phyloP scores from a whole-genome alignment of 2,888 invertebrate species.

The Linnaemya vulpina region DNA sequence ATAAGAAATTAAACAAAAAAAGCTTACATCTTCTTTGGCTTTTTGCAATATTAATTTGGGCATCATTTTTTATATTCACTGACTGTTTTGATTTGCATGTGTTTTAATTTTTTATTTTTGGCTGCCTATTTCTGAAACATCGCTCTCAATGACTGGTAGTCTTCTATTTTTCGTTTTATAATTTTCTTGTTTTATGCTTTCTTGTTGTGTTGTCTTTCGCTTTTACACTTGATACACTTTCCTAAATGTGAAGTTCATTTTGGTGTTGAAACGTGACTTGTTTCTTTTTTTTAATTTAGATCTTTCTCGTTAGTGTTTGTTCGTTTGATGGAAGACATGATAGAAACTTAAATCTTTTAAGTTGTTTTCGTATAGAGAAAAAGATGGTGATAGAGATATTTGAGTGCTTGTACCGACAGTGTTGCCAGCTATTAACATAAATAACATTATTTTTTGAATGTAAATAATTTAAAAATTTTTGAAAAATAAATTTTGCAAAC shows the following conservation, averaged over 20 bases:
- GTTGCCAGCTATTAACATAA: neutral
- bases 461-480: too few species aligned
- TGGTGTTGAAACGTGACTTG: constrained; percentile 69
- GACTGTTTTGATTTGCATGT: neutral
- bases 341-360: constrained; percentile 35
- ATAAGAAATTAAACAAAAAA: neutral
- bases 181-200: neutral
- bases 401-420: constrained; percentile 12
- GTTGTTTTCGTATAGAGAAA: constrained; percentile 11
- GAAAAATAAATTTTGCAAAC: too few species aligned
- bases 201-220: neutral
- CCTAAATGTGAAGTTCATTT: constrained; percentile 69
- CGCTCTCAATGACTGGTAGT: neutral
- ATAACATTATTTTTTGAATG: too few species aligned
- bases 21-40: too few species aligned
- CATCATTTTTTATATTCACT: neutral
- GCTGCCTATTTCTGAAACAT: constrained; percentile 19
- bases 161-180: constrained; percentile 2
- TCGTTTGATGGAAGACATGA: neutral
- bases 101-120: constrained; percentile 7
- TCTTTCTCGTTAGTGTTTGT: neutral
- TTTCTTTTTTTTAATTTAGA: constrained; percentile 38
- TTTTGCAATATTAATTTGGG: too few species aligned
- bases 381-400: neutral
- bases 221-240: constrained; percentile 64